These are phyloP conservation scores for Calliopum simillimum DNA, from an alignment of 2,888 invertebrate species.

Conservation along the genomic window DNA sequence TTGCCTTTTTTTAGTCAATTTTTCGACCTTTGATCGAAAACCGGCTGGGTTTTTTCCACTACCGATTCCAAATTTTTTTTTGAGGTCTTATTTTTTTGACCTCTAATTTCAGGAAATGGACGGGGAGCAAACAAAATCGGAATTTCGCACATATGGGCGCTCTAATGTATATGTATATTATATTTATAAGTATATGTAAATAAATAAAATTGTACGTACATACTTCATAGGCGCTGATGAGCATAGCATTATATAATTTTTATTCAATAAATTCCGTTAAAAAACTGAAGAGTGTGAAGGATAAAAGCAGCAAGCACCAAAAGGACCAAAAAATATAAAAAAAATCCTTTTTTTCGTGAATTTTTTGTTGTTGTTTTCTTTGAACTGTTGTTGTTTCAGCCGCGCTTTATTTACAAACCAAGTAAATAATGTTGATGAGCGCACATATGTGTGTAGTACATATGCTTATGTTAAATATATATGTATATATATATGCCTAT, in stretches of 20 bases:
- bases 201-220: slow-evolving; percentile 58
- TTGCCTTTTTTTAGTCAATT: too few relatives aligned
- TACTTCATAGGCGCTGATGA: slow-evolving; percentile 66
- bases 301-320: too few relatives aligned
- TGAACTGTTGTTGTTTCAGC: slow-evolving; percentile 31
- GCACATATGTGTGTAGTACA: slow-evolving; percentile 1
- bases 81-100: too few relatives aligned
- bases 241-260: slow-evolving; percentile 64
- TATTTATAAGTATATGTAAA: slow-evolving; percentile 25
- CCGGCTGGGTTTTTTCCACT: too few relatives aligned
- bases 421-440: slow-evolving; percentile 13
- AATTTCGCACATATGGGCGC: not conserved
- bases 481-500: slow-evolving; percentile 9
- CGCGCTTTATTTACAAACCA: slow-evolving; percentile 15
- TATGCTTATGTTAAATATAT: slow-evolving; percentile 44
- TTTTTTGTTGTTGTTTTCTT: slow-evolving; percentile 16
- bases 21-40: too few relatives aligned
- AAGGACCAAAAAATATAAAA: too few relatives aligned
- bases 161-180: slow-evolving; percentile 31
- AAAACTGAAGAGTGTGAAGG: slow-evolving; percentile 35
- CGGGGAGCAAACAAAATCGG: too few relatives aligned
- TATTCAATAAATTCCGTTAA: slow-evolving; percentile 39
- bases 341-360: slow-evolving; percentile 6
- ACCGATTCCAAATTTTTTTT: too few relatives aligned
- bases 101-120: too few relatives aligned